These are phyloP conservation scores for Lanius ludovicianus DNA, from an alignment of 2,113 vertebrate genomes.

Conservation along the genomic window DNA sequence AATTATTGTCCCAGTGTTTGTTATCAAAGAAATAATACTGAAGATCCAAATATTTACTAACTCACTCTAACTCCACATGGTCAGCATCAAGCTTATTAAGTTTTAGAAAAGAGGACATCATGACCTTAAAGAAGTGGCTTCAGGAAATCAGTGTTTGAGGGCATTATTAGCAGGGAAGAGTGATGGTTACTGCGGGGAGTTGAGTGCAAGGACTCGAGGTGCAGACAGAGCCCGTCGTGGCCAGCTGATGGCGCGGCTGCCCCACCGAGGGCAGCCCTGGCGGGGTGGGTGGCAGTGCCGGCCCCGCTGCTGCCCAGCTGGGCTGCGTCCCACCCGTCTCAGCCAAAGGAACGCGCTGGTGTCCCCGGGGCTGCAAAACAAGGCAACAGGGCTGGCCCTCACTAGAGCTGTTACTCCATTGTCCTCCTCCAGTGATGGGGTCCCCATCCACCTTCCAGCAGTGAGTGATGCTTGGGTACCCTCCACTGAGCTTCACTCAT, in stretches of 20 bases:
- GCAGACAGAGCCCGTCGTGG: not conserved
- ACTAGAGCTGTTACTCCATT: rapidly evolving
- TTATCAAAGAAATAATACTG: constrained; percentile 28
- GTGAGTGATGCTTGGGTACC: not conserved
- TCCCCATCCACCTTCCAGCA: not conserved
- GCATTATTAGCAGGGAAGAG: not conserved
- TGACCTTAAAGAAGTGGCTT: not conserved
- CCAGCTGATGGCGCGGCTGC: not conserved
- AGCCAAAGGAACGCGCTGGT: not conserved
- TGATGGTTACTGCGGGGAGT: rapidly evolving
- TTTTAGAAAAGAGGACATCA: not conserved
- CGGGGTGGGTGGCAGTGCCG: not conserved
- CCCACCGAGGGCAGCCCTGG: not conserved
- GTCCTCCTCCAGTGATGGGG: not conserved
- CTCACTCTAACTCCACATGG: not conserved
- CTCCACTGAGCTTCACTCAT: not conserved
- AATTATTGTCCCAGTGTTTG: constrained; percentile 15
- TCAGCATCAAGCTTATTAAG: constrained; percentile 30
- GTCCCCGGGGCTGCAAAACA: not conserved
- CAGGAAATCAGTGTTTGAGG: not conserved
- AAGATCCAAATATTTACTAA: constrained; percentile 52
- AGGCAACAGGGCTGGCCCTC: not conserved
- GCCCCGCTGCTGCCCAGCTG: too few relatives aligned
- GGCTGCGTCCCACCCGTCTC: not conserved
- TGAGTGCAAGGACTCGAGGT: not conserved